These are phyloP conservation scores for Euzophera pinguis DNA, from an alignment of 2,888 invertebrate genomes.

Conservation along the genomic window DNA sequence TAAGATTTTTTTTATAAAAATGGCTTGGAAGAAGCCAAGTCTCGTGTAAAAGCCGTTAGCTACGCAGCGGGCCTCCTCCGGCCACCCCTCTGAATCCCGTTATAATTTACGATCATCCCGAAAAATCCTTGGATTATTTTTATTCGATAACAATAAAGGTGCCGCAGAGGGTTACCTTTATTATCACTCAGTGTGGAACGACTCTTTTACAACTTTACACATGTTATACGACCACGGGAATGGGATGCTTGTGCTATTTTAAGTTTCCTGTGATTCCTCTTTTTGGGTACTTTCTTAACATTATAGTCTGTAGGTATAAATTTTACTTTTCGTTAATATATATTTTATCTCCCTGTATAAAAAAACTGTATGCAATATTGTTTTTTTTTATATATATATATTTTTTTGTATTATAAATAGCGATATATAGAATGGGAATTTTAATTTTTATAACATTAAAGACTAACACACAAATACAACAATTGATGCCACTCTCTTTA, in stretches of 20 bases:
- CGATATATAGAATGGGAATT: no score
- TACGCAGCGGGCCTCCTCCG: conserved; percentile 36
- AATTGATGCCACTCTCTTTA: no score
- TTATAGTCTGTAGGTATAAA: no score
- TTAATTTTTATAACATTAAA: no score
- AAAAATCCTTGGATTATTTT: conserved; percentile 78
- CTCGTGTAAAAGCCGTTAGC: conserved; percentile 35
- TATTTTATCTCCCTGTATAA: no score
- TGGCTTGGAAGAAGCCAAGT: conserved; percentile 30
- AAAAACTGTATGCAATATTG: no score
- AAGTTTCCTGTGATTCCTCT: conserved; percentile 22
- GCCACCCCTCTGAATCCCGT: conserved; percentile 60
- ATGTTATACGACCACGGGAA: conserved; percentile 48
- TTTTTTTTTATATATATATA: no score
- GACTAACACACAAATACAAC: no score
- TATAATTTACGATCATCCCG: conserved; percentile 78
- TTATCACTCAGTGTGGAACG: conserved; percentile 72
- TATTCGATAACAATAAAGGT: conserved; percentile 80
- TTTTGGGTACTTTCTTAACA: no score
- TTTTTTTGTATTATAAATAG: no score
- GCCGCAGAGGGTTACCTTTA: conserved; percentile 75
- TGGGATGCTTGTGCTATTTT: conserved; percentile 34
- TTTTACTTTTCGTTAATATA: no score
- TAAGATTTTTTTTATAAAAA: conserved; percentile 1
- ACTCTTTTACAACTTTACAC: conserved; percentile 73